Conservation (phyloP, 2,113 vertebrate species). For the Tychaedon coryphoeus region DNA sequence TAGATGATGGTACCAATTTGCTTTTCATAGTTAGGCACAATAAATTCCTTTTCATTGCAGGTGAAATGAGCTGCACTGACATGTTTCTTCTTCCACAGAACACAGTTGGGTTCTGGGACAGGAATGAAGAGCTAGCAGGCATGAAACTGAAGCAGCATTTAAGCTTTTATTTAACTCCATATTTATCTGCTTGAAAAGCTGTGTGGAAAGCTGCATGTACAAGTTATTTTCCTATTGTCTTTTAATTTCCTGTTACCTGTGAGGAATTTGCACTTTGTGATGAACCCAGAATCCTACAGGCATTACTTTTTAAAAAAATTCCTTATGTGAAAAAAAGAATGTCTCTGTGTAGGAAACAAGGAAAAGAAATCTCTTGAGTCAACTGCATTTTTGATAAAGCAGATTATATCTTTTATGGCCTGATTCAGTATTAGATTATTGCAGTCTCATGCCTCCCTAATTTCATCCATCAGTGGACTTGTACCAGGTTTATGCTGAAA, state of each 20-base stretch:
- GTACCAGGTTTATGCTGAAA: too few species aligned
- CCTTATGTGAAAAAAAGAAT: neutral
- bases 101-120: neutral
- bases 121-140: neutral
- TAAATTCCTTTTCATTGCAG: slow-evolving; percentile 1
- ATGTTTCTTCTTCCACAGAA: neutral
- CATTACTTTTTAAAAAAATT: neutral
- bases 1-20: slow-evolving; percentile 30
- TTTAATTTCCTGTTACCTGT: slow-evolving; percentile 5
- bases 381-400: neutral
- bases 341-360: neutral
- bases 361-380: neutral
- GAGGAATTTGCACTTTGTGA: neutral
- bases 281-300: neutral
- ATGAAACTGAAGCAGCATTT: neutral
- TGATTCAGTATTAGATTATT: neutral
- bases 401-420: neutral
- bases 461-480: neutral
- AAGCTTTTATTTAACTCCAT: neutral
- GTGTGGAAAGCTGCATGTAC: neutral
- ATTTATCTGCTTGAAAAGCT: neutral
- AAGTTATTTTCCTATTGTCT: neutral
- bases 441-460: neutral
- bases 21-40: slow-evolving; percentile 14
- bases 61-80: neutral